Conservation (phyloP, 2,113 vertebrate species). For the Aegypius monachus region DNA sequence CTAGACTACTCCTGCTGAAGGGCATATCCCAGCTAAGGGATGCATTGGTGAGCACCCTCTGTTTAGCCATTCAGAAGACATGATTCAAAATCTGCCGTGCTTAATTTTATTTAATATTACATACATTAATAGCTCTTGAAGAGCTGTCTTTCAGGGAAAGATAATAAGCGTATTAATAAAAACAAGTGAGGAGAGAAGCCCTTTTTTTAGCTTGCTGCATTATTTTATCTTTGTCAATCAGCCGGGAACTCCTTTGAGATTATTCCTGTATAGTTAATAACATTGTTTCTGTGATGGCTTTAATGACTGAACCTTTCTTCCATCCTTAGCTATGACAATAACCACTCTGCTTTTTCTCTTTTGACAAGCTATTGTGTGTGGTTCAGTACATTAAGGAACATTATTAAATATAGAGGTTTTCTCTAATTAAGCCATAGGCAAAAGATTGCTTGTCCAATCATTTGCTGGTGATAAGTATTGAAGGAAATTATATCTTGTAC, state of each 20-base stretch:
- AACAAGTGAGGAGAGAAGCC: not conserved
- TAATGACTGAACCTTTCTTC: conserved; percentile 43
- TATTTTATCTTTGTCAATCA: conserved; percentile 38
- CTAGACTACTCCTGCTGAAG: not conserved
- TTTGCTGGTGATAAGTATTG: not conserved
- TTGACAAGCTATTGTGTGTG: not conserved
- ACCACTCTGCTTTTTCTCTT: conserved; percentile 5
- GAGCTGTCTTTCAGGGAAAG: conserved; percentile 14
- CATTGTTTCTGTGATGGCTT: conserved; percentile 42
- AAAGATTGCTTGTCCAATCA: conserved; percentile 21
- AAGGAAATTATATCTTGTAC: not conserved
- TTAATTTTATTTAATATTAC: conserved; percentile 1
- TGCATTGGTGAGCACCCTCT: not conserved
- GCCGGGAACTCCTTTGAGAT: conserved; percentile 5
- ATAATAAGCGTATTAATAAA: conserved; percentile 33
- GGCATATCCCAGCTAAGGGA: not conserved
- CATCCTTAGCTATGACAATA: not conserved
- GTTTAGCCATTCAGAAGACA: not conserved
- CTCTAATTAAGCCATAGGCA: conserved; percentile 27
- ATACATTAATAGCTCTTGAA: not conserved
- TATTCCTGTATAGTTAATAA: conserved; percentile 20
- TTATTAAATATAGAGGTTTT: conserved; percentile 28
- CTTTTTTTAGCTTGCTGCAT: not conserved
- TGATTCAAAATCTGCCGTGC: not conserved
- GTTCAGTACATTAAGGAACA: conserved; percentile 9